Evolutionary conservation across 2,888 invertebrate species (phyloP), one percentile per base, ranked within the genome.

Genomic region (Drosophila birchii): DNA sequence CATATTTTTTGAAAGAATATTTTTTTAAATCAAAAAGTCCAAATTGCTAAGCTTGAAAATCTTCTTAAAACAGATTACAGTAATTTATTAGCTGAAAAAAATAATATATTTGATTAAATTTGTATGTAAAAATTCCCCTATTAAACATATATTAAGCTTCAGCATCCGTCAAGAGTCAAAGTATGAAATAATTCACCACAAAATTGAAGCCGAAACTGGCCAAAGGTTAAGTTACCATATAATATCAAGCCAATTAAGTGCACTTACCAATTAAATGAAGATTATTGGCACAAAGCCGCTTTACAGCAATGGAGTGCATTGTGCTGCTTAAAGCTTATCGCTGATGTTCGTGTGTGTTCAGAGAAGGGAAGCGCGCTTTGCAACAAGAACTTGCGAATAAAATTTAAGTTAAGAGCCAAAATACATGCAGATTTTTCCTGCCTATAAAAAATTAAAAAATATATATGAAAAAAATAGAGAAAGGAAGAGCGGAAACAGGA

Each of bases 391-490:
- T 79, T 73, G 74, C 69, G 67, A 80, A 49, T 83, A 76, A 66
- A 86, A 64, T 76, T 76, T 66, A 61, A 47, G 16, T 34, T 45
- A 26, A 26, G 9, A 16, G n/a, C 23, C 16, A 34, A 16, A 16
- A 55, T 63, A 59, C 69, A 78, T 87, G 81, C 78, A 85, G 74
- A 86, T 86, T 80, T 80, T 47, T 16, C 8, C 45, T 39, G 41
- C 53, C 56, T 38, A 38, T 23, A 16, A 51, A 20, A 23, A 51
- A 39, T 29, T 29, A 36, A 44, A 38, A 38, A 47, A 54, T 20
- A 23, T 14, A n/a, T 1, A 16, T 16, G 36, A 36, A 20, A n/a
- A 18, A 34, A n/a, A 18, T 54, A 5, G 8, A 41, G 12, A 18
- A 20, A 5, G 12, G 14, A 6, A 26, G 29, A 54, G 18, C 68